Evolutionary conservation across 2,888 invertebrate genomes (phyloP), one percentile per base, ranked within the genome.

Genomic region (Adelphocoris suturalis): DNA sequence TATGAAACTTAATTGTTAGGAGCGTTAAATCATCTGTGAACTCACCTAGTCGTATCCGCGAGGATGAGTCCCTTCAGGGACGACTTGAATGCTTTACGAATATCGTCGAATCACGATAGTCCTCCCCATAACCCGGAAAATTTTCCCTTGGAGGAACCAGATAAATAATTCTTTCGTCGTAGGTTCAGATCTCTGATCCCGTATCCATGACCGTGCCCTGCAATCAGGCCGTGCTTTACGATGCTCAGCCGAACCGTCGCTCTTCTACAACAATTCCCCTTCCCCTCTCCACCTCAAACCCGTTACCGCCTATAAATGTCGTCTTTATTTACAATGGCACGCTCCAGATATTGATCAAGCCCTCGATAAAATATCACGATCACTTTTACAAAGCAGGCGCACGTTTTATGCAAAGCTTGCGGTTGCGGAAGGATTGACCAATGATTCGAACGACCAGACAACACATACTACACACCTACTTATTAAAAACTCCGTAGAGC

Each of bases 261-360:
- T 52, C 52, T 52, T 52, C 52, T 37, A 37, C 37, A 37, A 52
- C 16, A 16, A 16, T 52, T 52, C 52, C 16, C 52, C 52, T 52
- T 52, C 52, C n/a, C 61, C 19, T 61, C n/a, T 37, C 37, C 37
- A 7, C 37, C 37, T 2, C 37, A 37, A 37, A 37, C 61, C 61
- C 61, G n/a, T 61, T 61, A 14, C n/a, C 61, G 61, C 16, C 61
- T 61, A 61, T 61, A 61, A 61, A 61, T 61, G 61, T 61, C 61
- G 16, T 61, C n/a, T 61, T 19, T 61, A 61, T 61, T 61, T 61
- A 61, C 61, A 61, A 61, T 61, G 61, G 61, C 61, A 61, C 61
- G 61, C n/a, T 61, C 61, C 19, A 61, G 61, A 61, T 61, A 61
- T 61, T 61, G 61, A 61, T 61, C 61, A 19, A 61, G 61, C 61